phyloP scores from a whole-genome alignment of 2,113 vertebrate species.

The Callospermophilus lateralis region DNA sequence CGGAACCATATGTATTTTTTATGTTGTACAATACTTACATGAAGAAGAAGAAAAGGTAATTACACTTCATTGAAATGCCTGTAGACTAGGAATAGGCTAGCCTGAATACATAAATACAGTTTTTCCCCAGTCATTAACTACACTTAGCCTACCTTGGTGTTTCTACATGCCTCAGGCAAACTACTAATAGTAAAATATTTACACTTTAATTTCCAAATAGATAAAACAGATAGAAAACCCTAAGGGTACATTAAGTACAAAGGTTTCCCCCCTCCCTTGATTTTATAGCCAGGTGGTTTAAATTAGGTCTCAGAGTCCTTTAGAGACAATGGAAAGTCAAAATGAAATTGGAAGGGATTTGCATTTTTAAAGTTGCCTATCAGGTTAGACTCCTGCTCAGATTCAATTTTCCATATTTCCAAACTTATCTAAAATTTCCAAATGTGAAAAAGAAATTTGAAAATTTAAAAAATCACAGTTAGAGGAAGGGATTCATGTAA shows the following conservation, averaged over 20 bases:
- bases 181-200: constrained; percentile 60
- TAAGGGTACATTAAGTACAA: background rate
- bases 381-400: background rate
- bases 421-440: background rate
- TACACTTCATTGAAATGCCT: background rate
- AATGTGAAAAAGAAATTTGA: background rate
- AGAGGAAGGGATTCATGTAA: background rate
- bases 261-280: constrained; percentile 6
- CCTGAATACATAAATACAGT: background rate
- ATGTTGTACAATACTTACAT: constrained; percentile 13
- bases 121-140: background rate
- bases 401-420: constrained; percentile 13
- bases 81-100: background rate
- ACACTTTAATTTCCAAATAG: constrained; percentile 67
- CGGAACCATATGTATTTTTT: background rate
- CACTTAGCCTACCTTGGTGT: background rate
- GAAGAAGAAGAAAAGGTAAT: background rate
- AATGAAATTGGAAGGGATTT: constrained; percentile 27
- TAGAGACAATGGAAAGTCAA: constrained; percentile 69
- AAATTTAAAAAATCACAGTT: constrained; percentile 11
- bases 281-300: background rate
- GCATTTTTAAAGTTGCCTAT: background rate
- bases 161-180: background rate
- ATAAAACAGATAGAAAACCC: constrained; percentile 70
- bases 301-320: background rate